Base-by-base conservation (phyloP, 2,113 vertebrate genomes). In the Bubo bubo region DNA sequence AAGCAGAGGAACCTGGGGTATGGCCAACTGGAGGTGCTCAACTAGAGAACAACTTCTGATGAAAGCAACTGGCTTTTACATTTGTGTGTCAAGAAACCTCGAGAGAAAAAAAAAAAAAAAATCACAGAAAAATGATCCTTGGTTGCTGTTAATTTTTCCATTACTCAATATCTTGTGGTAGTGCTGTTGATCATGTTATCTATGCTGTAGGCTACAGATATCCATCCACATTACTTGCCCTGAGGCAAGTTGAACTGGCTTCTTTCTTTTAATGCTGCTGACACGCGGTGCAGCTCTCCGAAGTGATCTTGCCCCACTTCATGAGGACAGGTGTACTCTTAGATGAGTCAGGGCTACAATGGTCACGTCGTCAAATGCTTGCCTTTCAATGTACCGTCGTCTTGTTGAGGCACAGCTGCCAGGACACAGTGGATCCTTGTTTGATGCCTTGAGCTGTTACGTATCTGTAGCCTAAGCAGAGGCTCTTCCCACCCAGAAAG, bases 201-300 rank as follows among this genome's bases (percentile, higher is more conserved):
- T 14, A 2, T 53, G 34, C 71, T 63, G 27, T 49, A 62, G 71
- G 30, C 35, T 39, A 14, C 43, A 45, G 30, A 20, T 64, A 55
- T 0, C 18, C 7, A 19, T 50, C 23, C 10, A 45, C 2, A 8
- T 84, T 62, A 55, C 37, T 77, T 81, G 52, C 18, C 55, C 28
- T 1, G 2, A 24, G 58, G 13, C 32, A 84, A 74, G n/a, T 80
- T 19, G n/a, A 4, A 26, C 27, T 30, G 37, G 6, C 37, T 93
- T 56, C 16, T 32, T 83, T 30, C 24, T 66, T 76, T 73, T 53
- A 43, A 19, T 39, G 21, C 18, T 84, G 45, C 41, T 52, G 6
- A 7, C 20, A 27, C 0, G 0, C 28, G 34, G 3, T 49, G 8
- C 14, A 55, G 2, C 4, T 22, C 64, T 81, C 22, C 63, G 6